Conservation (phyloP, 2,113 vertebrate genomes). For the Cavia aperea region DNA sequence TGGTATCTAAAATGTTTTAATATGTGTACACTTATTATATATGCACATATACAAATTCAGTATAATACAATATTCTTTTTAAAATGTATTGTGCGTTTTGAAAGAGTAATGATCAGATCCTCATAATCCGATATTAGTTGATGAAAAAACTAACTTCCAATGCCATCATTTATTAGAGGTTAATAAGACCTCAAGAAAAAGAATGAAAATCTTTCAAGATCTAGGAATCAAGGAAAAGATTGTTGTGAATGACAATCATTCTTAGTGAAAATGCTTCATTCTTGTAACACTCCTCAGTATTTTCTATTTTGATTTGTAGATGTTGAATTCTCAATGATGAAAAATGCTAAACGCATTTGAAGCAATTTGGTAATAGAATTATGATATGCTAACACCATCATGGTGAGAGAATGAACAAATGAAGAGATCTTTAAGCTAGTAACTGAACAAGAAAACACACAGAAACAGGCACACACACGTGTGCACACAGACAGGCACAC, state of each 20-base stretch:
- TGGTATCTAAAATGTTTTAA: neutral
- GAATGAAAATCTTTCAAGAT: neutral
- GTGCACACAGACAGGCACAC: neutral
- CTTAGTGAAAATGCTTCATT: neutral
- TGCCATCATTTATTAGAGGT: neutral
- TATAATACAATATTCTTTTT: neutral
- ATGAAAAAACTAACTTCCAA: neutral
- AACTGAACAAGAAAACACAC: neutral
- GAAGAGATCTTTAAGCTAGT: neutral
- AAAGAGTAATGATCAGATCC: neutral
- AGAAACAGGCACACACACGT: too few species aligned
- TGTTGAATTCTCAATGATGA: neutral
- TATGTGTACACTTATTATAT: neutral
- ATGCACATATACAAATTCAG: neutral
- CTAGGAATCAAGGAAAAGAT: neutral
- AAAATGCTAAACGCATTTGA: neutral
- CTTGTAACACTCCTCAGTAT: neutral
- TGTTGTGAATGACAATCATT: neutral
- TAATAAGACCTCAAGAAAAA: neutral
- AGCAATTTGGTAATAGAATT: neutral
- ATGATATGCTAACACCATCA: fast-evolving
- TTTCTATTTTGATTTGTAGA: neutral
- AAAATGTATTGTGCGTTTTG: neutral
- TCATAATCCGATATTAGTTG: neutral
- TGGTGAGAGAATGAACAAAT: neutral